Percentiles rank a stretch among this genome's conserved stretches.
These are phyloP conservation scores for Molanna angustata DNA, from an alignment of 2,888 invertebrate genomes.

Conservation along the genomic window DNA sequence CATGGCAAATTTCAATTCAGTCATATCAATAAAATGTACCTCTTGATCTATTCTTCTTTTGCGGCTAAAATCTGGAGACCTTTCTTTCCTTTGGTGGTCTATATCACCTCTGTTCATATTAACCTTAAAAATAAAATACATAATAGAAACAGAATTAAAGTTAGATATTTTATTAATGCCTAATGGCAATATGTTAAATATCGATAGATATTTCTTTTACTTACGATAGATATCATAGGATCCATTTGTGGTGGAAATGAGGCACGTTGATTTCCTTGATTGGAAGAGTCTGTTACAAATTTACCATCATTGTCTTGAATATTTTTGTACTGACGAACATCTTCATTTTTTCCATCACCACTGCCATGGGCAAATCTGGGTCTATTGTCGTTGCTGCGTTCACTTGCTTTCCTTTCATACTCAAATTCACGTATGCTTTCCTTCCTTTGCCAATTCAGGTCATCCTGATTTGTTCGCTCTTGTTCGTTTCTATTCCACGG, in stretches of 20 bases:
- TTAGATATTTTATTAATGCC: no score
- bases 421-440: constrained; percentile 22
- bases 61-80: constrained; percentile 20
- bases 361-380: constrained; percentile 11
- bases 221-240: background rate
- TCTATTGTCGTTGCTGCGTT: constrained; percentile 14
- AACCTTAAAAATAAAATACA: no score
- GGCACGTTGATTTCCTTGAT: constrained; percentile 2
- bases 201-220: no score
- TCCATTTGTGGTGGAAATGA: background rate
- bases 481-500: constrained; percentile 28
- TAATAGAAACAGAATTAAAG: no score
- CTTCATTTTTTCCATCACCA: constrained; percentile 6
- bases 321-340: constrained; percentile 13
- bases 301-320: constrained; percentile 7
- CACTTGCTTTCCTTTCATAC: constrained; percentile 22
- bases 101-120: constrained; percentile 21
- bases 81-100: constrained; percentile 18
- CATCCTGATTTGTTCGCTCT: constrained; percentile 20
- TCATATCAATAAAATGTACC: constrained; percentile 7
- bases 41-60: constrained; percentile 26
- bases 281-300: background rate
- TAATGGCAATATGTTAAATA: no score
- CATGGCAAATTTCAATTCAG: background rate
- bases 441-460: constrained; percentile 20